Evolutionary conservation across 2,797 vertebrate species (phyloP).

Genomic region (Esox lucius): DNA sequence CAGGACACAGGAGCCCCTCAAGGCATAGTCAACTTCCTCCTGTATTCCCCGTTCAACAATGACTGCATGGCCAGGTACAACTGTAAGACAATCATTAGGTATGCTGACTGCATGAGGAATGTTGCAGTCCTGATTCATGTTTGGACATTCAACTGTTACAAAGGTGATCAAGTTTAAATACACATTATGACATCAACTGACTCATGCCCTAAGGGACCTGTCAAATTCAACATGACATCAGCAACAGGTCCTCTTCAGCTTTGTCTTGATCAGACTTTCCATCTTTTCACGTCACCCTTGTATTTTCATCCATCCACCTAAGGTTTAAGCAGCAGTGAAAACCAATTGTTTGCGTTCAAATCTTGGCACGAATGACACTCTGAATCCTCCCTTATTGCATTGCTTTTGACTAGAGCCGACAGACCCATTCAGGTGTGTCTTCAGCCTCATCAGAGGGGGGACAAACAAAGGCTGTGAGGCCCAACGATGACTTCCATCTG

Average conservation of each 20-base stretch:
- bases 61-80: too few species aligned
- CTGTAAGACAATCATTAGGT: too few species aligned
- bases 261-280: too few species aligned
- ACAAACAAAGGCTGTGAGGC: too few species aligned
- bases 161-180: neutral
- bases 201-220: neutral
- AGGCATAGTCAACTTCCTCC: too few species aligned
- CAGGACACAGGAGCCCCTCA: too few species aligned
- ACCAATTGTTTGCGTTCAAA: neutral
- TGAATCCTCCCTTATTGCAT: neutral
- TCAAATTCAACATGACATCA: slow-evolving; percentile 13
- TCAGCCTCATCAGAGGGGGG: too few species aligned
- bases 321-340: neutral
- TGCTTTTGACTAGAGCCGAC: neutral
- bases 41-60: too few species aligned
- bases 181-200: neutral
- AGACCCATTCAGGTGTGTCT: too few species aligned
- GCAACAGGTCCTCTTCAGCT: neutral
- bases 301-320: neutral
- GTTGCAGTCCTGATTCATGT: neutral
- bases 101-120: too few species aligned
- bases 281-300: too few species aligned
- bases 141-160: neutral
- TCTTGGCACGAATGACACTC: neutral
- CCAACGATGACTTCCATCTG: neutral